Conservation (phyloP, 2,888 invertebrate genomes). For the Drosophila cognata region DNA sequence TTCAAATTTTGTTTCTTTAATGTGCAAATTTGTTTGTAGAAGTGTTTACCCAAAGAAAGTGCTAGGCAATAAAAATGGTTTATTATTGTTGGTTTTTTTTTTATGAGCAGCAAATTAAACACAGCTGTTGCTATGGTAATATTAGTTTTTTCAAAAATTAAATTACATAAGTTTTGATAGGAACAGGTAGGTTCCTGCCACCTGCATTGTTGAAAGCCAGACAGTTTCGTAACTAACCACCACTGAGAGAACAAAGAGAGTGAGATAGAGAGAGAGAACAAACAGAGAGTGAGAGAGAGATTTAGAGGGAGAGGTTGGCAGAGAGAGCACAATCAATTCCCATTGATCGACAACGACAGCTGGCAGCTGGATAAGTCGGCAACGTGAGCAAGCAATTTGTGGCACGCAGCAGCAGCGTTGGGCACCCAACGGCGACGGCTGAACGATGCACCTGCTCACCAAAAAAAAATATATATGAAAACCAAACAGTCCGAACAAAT, state of each 20-base stretch:
- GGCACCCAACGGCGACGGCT: slow-evolving; percentile 52
- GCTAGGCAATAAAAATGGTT: background rate
- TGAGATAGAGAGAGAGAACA: background rate
- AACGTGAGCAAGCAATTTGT: slow-evolving; percentile 71
- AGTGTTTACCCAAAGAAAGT: background rate
- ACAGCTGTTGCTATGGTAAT: slow-evolving; percentile 7
- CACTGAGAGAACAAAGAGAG: slow-evolving; percentile 15
- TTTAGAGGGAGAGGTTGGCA: background rate
- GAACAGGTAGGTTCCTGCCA: slow-evolving; percentile 29
- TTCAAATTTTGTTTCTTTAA: background rate
- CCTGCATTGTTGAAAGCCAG: slow-evolving; percentile 1
- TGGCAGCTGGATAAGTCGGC: slow-evolving; percentile 47
- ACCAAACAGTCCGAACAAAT: slow-evolving; percentile 8
- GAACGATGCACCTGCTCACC: slow-evolving; percentile 64
- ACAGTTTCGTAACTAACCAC: slow-evolving; percentile 37
- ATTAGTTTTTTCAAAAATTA: background rate
- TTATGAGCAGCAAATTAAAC: slow-evolving; percentile 3
- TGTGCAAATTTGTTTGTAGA: background rate
- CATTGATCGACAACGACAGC: slow-evolving; percentile 71
- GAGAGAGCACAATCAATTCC: slow-evolving; percentile 30
- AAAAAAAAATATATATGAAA: background rate
- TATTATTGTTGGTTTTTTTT: background rate
- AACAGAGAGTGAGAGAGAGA: background rate
- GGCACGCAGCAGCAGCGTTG: slow-evolving; percentile 66
- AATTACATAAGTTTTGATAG: slow-evolving; percentile 15